phyloP scores from a whole-genome alignment of 2,113 vertebrate species.

The Syngnathus typhle region DNA sequence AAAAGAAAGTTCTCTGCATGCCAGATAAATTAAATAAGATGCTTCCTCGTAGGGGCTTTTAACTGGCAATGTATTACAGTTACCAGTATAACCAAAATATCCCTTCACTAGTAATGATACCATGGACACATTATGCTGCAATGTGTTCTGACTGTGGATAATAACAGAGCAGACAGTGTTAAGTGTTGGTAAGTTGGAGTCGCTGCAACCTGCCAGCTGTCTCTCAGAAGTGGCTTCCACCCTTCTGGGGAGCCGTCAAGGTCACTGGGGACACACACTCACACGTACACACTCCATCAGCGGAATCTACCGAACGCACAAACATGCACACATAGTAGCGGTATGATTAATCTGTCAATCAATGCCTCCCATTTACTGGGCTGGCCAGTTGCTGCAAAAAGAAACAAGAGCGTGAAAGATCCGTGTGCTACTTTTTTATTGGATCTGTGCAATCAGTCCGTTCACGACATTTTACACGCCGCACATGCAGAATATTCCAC shows the following conservation, averaged over 20 bases:
- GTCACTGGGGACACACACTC: constrained; percentile 54
- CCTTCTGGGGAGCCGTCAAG: constrained; percentile 64
- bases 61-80: not conserved
- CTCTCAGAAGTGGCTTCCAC: constrained; percentile 48
- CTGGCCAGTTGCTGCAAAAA: constrained; percentile 53
- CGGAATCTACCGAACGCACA: constrained; percentile 10
- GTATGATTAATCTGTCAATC: constrained; percentile 80
- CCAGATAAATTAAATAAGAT: not conserved
- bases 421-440: constrained; percentile 26
- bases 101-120: constrained; percentile 28
- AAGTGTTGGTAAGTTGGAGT: constrained; percentile 45
- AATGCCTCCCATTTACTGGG: constrained; percentile 62
- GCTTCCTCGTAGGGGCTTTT: not conserved
- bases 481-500: constrained; percentile 51
- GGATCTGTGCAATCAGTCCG: constrained; percentile 45
- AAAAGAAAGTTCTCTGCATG: constrained; percentile 10
- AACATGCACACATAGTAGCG: constrained; percentile 40
- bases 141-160: constrained; percentile 43
- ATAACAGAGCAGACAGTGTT: constrained; percentile 48
- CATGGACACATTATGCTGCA: constrained; percentile 8
- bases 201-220: constrained; percentile 48
- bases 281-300: constrained; percentile 2
- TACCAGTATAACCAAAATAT: not conserved
- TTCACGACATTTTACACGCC: constrained; percentile 46
- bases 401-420: constrained; percentile 56